Base-by-base conservation (phyloP, 1,140 invertebrate genomes). In the Plectrocnemia conspersa region DNA sequence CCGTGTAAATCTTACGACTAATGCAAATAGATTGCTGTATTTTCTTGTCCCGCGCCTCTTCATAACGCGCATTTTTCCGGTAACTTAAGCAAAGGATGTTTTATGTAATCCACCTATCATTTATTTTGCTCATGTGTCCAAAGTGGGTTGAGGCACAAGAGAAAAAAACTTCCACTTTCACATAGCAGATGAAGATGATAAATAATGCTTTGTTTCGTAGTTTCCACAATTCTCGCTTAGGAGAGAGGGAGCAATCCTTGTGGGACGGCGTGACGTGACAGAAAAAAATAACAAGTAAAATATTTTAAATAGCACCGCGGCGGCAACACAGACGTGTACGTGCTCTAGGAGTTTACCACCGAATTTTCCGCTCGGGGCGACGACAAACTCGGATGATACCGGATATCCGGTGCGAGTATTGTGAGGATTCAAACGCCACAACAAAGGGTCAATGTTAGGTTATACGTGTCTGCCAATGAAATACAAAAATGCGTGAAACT, bases 121-220 rank as follows among this genome's bases (percentile, higher is more conserved):
- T 50, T 50, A 50, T 50, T 50, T 50, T 50, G 47, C 47, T 50
- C 47, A 50, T 50, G 23, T 38, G 47, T 50, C 47, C 47, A 38
- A 50, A 29, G 24, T 50, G 27, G 45, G 42, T 45, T 23, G 24
- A 45, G 24, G 22, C n/a, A 45, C 13, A 27, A 45, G 13, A 27
- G 29, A 45, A 45, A 45, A 13, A 27, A 48, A 48, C 33, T 50
- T 50, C 47, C 47, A 50, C 47, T 50, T 50, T 50, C 33, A 36
- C 47, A n/a, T n/a, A n/a, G 47, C 45, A 47, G 45, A 47, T 47
- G 45, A 47, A 47, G 45, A 47, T 38, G 47, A 50, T 50, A 50
- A 50, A 50, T 50, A 50, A 50, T 50, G 33, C 38, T 50, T 50
- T 50, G 47, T 50, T 50, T 38, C 19, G 47, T 50, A 50, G 47